phyloP scores from a whole-genome alignment of 1,140 invertebrate species.

The Goniozus legneri region DNA sequence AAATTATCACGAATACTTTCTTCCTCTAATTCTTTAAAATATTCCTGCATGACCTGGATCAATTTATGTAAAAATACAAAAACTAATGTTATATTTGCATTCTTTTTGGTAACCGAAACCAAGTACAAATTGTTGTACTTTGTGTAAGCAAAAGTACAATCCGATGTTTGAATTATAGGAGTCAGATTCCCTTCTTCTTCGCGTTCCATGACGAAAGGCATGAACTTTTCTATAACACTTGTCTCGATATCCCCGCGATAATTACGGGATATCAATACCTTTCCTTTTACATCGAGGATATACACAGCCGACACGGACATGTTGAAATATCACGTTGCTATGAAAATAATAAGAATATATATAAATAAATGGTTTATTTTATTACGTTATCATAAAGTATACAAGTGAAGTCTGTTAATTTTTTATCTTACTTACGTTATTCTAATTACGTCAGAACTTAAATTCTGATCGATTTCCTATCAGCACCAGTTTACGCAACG shows the following conservation, averaged over 20 bases:
- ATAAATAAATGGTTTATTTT: background rate
- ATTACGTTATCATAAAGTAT: no score
- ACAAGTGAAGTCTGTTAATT: no score
- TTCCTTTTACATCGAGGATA: constrained; percentile 96
- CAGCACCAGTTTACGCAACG: no score
- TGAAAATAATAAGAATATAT: background rate
- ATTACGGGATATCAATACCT: constrained; percentile 95
- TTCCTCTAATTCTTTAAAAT: constrained; percentile 99
- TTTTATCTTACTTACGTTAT: no score
- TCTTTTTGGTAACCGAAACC: constrained; percentile 95
- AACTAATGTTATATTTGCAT: constrained; percentile 94
- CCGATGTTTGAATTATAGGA: constrained; percentile 86
- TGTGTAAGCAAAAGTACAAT: constrained; percentile 95
- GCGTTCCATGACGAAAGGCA: constrained; percentile 96
- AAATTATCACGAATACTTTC: constrained; percentile 99
- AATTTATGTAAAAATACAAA: constrained; percentile 98
- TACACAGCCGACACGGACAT: constrained; percentile 94
- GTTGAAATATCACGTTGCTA: constrained; percentile 9
- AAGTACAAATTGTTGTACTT: constrained; percentile 99
- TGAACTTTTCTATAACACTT: constrained; percentile 97
- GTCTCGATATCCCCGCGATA: constrained; percentile 98
- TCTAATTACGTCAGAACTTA: no score
- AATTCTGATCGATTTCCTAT: no score
- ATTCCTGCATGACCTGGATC: constrained; percentile 96
- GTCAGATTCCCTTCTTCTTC: constrained; percentile 95